A percentile compares a stretch with the other conserved stretches of the same genome.
Conservation (phyloP, 2,797 vertebrate species). For the Rhinoraja longicauda region DNA sequence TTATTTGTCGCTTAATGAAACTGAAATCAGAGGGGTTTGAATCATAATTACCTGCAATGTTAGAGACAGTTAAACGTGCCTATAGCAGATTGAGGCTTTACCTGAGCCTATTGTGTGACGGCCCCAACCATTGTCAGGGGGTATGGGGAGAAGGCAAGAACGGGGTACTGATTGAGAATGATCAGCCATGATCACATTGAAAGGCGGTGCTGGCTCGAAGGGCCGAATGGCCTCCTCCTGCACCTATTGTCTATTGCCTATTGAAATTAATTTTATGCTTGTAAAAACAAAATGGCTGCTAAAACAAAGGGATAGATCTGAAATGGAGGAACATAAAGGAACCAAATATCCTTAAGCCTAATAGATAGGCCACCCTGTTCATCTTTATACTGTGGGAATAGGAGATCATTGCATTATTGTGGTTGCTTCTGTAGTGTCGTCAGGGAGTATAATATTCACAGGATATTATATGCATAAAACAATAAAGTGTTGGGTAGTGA, state of each 20-base stretch:
- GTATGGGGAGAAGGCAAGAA: no score
- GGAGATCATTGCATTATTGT: background rate
- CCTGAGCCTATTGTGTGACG: background rate
- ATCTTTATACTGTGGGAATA: background rate
- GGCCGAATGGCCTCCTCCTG: no score
- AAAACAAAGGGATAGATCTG: background rate
- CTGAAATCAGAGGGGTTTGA: background rate
- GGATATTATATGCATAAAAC: background rate
- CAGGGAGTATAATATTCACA: background rate
- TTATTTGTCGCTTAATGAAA: background rate
- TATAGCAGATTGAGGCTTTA: background rate
- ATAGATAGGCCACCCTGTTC: background rate
- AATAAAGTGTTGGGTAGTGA: background rate
- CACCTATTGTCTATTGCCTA: no score
- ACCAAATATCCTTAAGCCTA: background rate
- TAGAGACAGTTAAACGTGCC: background rate
- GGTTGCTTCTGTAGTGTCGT: background rate
- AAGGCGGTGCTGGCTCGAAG: no score
- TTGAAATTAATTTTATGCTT: background rate
- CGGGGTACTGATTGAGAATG: no score
- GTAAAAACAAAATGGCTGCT: background rate
- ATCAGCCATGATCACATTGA: no score
- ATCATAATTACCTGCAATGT: background rate
- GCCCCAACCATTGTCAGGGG: no score
- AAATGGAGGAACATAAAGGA: background rate